Conservation (phyloP, 2,888 invertebrate species). For the Caenorhabditis sulstoni region DNA sequence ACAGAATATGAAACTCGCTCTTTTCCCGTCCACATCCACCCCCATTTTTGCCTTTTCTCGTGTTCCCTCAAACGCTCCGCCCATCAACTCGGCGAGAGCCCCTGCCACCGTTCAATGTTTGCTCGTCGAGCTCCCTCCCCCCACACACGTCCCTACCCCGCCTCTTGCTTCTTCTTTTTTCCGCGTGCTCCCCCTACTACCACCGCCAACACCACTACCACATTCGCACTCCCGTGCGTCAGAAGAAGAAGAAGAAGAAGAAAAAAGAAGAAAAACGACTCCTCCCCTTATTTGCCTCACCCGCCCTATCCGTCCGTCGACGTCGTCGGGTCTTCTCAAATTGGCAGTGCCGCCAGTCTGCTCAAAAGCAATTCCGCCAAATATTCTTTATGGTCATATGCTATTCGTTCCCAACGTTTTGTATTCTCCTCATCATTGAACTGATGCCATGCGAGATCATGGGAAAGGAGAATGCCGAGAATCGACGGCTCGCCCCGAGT, state of each 20-base stretch:
- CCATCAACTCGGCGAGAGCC: constrained; percentile 31
- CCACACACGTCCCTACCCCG: constrained; percentile 4
- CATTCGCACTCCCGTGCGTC: constrained; percentile 52
- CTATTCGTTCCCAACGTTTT: constrained; percentile 32
- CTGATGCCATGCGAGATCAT: constrained; percentile 20
- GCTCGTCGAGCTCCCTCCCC: constrained; percentile 18
- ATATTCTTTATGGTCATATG: constrained; percentile 54
- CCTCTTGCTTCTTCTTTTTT: constrained; percentile 1
- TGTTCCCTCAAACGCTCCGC: constrained; percentile 9
- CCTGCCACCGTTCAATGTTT: constrained; percentile 52
- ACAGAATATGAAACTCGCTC: constrained; percentile 44
- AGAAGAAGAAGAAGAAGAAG: constrained; percentile 32
- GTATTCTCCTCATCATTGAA: constrained; percentile 36
- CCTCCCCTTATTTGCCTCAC: constrained; percentile 25
- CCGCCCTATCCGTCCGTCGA: constrained; percentile 29
- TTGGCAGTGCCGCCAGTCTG: constrained; percentile 32
- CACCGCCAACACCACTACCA: constrained; percentile 29
- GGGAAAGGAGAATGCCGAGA: constrained; percentile 16
- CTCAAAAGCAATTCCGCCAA: constrained; percentile 17
- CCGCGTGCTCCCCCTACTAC: neutral
- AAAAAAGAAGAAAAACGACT: neutral
- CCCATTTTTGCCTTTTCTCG: neutral
- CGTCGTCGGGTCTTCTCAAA: constrained; percentile 44
- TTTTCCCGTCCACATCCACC: constrained; percentile 1
- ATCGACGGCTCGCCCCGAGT: constrained; percentile 7